Conservation (phyloP, 2,113 vertebrate genomes). For the Pampusana beccarii region DNA sequence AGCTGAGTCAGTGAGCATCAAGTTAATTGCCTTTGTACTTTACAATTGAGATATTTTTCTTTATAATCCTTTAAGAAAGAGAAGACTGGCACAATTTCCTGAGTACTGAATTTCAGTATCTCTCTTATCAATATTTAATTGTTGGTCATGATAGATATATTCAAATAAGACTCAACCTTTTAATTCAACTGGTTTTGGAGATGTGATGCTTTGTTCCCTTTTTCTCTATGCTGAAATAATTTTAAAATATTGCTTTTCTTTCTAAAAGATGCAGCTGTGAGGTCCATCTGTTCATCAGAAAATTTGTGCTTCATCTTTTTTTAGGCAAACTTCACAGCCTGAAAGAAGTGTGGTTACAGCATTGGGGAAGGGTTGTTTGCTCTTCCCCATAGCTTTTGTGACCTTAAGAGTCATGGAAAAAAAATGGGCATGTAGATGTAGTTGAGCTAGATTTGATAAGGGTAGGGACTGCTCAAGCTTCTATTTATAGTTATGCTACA, state of each 20-base stretch:
- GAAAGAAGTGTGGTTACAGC: background rate
- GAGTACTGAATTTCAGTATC: background rate
- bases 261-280: conserved; percentile 46
- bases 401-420: background rate
- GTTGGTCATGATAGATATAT: background rate
- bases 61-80: background rate
- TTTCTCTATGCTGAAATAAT: conserved; percentile 39
- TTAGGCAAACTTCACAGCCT: conserved; percentile 3
- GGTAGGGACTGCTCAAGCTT: background rate
- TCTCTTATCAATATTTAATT: background rate
- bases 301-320: conserved; percentile 37
- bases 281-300: conserved; percentile 53
- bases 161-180: background rate
- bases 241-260: conserved; percentile 16
- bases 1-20: background rate
- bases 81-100: background rate
- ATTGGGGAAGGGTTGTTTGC: background rate
- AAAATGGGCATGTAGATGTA: background rate
- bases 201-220: background rate
- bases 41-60: background rate
- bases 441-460: conserved; percentile 9
- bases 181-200: background rate
- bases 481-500: background rate
- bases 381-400: background rate
- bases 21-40: background rate